Base-by-base conservation (phyloP, 2,797 vertebrate species). In the Monodelphis domestica region DNA sequence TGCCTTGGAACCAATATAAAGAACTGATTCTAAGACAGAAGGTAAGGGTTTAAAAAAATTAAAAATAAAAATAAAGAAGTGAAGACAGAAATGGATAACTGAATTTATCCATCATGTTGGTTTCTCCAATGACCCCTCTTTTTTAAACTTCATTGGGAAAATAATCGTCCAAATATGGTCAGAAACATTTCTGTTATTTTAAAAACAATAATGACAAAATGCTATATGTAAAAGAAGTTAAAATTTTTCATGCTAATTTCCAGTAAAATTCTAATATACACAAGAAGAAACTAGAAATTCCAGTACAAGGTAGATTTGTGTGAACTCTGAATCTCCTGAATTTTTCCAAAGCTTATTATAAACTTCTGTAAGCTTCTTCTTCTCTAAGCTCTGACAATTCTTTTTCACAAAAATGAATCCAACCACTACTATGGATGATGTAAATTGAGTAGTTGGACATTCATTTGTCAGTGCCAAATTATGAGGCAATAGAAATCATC, bases 311-410 rank as follows among this genome's bases (percentile, higher is more conserved):
- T 78, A 94, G 21, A 54, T 24, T 53, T 95, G 78, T 54, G 3
- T 89, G 57, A 94, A 92, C 92, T 96, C 84, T 0, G 54, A 95
- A 94, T 17, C 94, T 3, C 53, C 5, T 53, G 55, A 7, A 17
- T 53, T 93, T 92, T 96, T 52, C 0, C 91, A 92, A 54, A 28
- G 0, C 56, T 91, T 93, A 6, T 54, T 95, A 91, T 51, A 96
- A n/a, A 95, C 33, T 45, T 26, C 70, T 50, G 21, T 11, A 94
- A 97, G 94, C 63, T n/a, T n/a, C n/a, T n/a, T 96, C 45, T 87
- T 12, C 56, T 92, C 6, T 91, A 94, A 93, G 56, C n/a, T 89
- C 90, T 97, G 89, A 96, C 63, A 91, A 91, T 2, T 63, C 63
- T 50, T 94, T 95, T 96, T 94, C 91, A 54, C 90, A 93, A 24